Evolutionary conservation across 2,888 invertebrate genomes (phyloP), one percentile per base, ranked within the genome.

Genomic region (Octodonta nipae): DNA sequence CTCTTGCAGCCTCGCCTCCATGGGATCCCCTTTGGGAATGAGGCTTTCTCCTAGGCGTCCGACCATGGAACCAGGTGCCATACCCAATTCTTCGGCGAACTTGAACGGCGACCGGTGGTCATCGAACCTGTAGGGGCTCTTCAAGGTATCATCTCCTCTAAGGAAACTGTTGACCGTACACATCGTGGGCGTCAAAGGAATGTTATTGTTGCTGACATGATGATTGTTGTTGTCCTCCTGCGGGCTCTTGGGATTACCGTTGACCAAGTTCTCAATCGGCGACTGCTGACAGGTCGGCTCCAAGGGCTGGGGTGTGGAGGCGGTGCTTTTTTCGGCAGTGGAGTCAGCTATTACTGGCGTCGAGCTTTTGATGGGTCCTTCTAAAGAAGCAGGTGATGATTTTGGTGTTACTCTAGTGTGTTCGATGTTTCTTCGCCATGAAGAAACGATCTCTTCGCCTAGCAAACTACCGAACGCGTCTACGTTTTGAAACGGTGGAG

Each of bases 1-100:
- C 61, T 91, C 91, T 55, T 91, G 91, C 27, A 91, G 68, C 36
- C 85, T 70, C 28, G 89, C 89, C 61, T 89, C 89, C 87, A 89
- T 88, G 13, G 88, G 87, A 57, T 88, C 88, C 32, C 87, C 86
- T 55, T 89, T 89, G 14, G 88, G 88, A 48, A 89, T 88, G 32
- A 88, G 71, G 6, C 87, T 87, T 52, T 87, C 87, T n/a, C 86
- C 86, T 30, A 86, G 67, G 3, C 86, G 70, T 5, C 84, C 82
- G 32, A 83, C 83, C 66, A 86, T 82, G 2, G 84, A 80, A 22
- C 84, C 83, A 2, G 84, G 82, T 6, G 78, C 76, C 47, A 78
- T 60, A 3, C 82, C 81, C 59, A 82, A 68, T 51, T 85, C 82
- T 44, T 87, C 86, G 34, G 83, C 83, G 62, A 86, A 87, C 41